Evolutionary conservation across 2,888 invertebrate genomes (phyloP).

Genomic region (Agelastica alni): DNA sequence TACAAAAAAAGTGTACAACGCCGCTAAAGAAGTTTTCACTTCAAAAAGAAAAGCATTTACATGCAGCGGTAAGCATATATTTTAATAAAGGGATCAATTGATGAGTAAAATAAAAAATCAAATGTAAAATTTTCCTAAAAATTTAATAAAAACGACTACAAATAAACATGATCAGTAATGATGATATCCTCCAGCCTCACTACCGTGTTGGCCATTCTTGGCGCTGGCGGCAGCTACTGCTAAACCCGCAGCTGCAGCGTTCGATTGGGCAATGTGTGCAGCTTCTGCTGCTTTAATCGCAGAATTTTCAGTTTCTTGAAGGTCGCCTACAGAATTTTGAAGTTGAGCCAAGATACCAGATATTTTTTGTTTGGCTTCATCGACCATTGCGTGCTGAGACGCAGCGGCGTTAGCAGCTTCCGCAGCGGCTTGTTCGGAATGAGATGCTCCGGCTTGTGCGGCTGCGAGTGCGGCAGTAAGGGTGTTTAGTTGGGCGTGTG

Average conservation of each 20-base stretch:
- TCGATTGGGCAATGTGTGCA: conserved; percentile 72
- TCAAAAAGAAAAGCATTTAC: too few relatives aligned
- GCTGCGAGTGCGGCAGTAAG: conserved; percentile 68
- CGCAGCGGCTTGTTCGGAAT: conserved; percentile 34
- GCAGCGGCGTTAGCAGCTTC: conserved; percentile 37
- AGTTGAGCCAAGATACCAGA: conserved; percentile 68
- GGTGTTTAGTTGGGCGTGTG: conserved; percentile 67
- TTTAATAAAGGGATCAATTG: too few relatives aligned
- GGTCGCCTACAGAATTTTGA: conserved; percentile 68
- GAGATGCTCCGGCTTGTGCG: conserved; percentile 38
- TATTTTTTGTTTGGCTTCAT: conserved; percentile 67
- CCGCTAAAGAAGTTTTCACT: too few relatives aligned
- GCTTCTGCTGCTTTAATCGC: conserved; percentile 67
- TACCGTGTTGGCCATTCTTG: conserved; percentile 11
- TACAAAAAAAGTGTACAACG: too few relatives aligned
- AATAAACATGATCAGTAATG: neutral
- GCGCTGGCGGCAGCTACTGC: conserved; percentile 39
- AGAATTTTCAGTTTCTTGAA: conserved; percentile 70
- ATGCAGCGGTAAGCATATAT: too few relatives aligned
- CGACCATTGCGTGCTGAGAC: conserved; percentile 37
- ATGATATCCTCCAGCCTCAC: conserved; percentile 1
- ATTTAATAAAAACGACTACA: conserved; percentile 3
- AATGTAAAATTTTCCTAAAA: conserved; percentile 1
- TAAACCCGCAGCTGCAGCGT: conserved; percentile 64
- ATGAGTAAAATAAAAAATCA: neutral